These are phyloP conservation scores for Drosophila pachea DNA, from an alignment of 1,140 invertebrate genomes.

Conservation along the genomic window DNA sequence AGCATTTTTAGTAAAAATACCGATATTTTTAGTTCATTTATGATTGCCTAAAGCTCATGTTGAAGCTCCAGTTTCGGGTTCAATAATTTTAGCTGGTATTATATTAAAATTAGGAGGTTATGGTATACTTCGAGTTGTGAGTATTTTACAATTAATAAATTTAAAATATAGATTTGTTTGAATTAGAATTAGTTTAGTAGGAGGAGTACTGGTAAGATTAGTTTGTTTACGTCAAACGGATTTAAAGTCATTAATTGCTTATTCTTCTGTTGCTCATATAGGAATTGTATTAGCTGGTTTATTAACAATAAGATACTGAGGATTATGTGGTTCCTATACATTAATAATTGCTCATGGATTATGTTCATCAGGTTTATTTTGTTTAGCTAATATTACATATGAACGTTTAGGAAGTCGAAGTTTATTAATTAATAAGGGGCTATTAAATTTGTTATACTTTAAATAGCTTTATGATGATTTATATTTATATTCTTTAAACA, in stretches of 20 bases:
- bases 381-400: constrained; percentile 84
- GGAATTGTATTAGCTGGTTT: constrained; percentile 73
- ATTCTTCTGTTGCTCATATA: constrained; percentile 53
- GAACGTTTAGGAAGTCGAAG: constrained; percentile 79
- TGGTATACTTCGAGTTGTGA: constrained; percentile 81
- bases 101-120: constrained; percentile 85
- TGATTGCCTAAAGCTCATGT: constrained; percentile 36
- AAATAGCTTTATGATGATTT: constrained; percentile 80
- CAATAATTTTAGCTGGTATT: constrained; percentile 78
- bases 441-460: constrained; percentile 79
- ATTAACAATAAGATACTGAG: constrained; percentile 80
- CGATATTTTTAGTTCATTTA: constrained; percentile 85
- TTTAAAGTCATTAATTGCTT: constrained; percentile 55
- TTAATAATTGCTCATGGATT: constrained; percentile 85
- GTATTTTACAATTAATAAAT: constrained; percentile 78
- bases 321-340: constrained; percentile 79
- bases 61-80: background rate
- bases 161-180: constrained; percentile 78
- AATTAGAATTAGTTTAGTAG: constrained; percentile 81
- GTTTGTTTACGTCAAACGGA: constrained; percentile 82
- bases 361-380: constrained; percentile 85
- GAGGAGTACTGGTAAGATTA: constrained; percentile 81
- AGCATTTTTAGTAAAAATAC: too few relatives aligned
- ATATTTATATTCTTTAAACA: too few relatives aligned
- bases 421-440: constrained; percentile 79